phyloP scores from a whole-genome alignment of 2,888 invertebrate genomes.

The Tenthredo livida region DNA sequence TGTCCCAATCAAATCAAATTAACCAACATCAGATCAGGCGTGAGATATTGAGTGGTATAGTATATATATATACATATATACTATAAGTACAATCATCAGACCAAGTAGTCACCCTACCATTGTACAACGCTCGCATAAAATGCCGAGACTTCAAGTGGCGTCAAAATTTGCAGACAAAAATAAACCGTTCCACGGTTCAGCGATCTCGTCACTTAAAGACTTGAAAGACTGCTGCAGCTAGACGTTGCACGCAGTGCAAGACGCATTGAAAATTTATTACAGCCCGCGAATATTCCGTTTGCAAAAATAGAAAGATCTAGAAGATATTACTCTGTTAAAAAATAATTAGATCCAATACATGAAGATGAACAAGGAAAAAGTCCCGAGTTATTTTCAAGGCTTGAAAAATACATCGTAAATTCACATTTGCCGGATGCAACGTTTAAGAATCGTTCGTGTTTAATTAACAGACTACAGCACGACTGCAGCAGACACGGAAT shows the following conservation, averaged over 20 bases:
- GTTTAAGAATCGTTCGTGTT: slow-evolving; percentile 32
- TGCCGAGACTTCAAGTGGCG: background rate
- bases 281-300: background rate
- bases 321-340: background rate
- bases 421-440: slow-evolving; percentile 31
- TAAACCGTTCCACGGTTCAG: slow-evolving; percentile 32
- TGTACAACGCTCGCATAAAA: background rate
- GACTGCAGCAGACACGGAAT: slow-evolving; percentile 7
- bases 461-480: slow-evolving; percentile 21
- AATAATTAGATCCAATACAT: background rate
- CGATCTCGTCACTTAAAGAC: slow-evolving; percentile 6
- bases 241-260: background rate
- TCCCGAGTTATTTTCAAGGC: background rate
- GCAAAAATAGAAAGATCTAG: background rate
- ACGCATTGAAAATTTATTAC: background rate
- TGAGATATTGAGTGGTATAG: background rate
- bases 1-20: background rate
- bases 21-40: background rate
- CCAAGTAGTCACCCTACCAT: background rate
- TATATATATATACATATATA: background rate
- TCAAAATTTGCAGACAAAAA: slow-evolving; percentile 24
- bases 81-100: background rate
- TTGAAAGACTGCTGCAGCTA: background rate
- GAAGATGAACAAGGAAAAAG: background rate
- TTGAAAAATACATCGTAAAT: background rate